Percentiles rank a stretch among this genome's conserved stretches.
Evolutionary conservation across 2,888 invertebrate species (phyloP).

Genomic region (Ceramica pisi): DNA sequence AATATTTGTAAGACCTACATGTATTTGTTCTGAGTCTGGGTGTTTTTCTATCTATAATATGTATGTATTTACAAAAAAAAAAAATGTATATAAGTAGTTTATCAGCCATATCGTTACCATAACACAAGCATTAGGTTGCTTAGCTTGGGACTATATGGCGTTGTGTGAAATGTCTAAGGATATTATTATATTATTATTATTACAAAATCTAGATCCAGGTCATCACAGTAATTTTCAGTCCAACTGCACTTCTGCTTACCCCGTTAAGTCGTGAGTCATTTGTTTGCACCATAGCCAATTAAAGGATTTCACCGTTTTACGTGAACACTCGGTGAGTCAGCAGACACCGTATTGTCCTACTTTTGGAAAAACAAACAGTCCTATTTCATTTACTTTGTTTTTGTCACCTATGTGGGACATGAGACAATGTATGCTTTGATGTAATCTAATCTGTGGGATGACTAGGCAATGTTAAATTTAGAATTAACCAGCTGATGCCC

Average conservation of each 20-base stretch:
- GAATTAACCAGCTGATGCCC: no score
- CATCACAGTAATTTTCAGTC: constrained; percentile 15
- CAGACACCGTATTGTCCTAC: constrained; percentile 39
- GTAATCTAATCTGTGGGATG: constrained; percentile 42
- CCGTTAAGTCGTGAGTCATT: constrained; percentile 46
- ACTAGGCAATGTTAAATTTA: background rate
- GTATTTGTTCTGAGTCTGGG: no score
- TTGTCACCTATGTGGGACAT: constrained; percentile 26
- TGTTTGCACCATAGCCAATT: constrained; percentile 42
- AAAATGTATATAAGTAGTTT: no score
- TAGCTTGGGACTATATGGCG: no score
- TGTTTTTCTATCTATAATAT: no score
- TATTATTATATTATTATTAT: no score
- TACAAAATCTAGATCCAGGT: constrained; percentile 13
- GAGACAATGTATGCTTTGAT: constrained; percentile 31
- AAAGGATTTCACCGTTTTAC: constrained; percentile 45
- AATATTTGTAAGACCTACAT: no score
- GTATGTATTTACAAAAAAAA: no score
- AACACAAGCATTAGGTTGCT: no score
- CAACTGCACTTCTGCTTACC: constrained; percentile 3
- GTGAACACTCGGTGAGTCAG: constrained; percentile 30
- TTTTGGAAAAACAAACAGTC: constrained; percentile 43
- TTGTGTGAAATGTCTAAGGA: no score
- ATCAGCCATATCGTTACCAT: no score
- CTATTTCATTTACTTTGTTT: constrained; percentile 32